phyloP scores from a whole-genome alignment of 2,888 invertebrate species.

The Yponomeuta cagnagella region DNA sequence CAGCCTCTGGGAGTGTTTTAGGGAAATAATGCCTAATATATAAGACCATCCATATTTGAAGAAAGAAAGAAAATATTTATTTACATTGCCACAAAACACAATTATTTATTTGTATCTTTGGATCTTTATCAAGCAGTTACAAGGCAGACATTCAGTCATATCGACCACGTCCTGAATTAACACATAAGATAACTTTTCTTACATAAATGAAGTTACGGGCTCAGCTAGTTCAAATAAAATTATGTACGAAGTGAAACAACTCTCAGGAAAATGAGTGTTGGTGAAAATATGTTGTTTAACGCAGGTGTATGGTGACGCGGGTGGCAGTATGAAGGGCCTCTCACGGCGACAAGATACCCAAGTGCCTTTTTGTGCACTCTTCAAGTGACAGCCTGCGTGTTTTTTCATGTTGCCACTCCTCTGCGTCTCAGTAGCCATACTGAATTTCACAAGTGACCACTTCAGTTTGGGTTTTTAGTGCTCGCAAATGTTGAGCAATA shows the following conservation, averaged over 20 bases:
- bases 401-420: conserved; percentile 26
- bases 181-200: too few relatives aligned
- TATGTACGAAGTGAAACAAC: neutral
- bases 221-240: too few relatives aligned
- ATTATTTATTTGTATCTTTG: too few relatives aligned
- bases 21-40: too few relatives aligned
- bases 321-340: conserved; percentile 31
- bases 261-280: neutral
- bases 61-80: too few relatives aligned
- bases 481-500: neutral
- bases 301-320: conserved; percentile 21
- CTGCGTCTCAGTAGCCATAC: neutral
- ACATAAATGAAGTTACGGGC: too few relatives aligned
- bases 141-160: too few relatives aligned
- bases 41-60: too few relatives aligned
- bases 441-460: conserved; percentile 8
- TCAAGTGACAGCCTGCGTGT: conserved; percentile 27
- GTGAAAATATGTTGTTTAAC: neutral
- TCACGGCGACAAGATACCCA: conserved; percentile 36
- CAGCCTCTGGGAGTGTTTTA: too few relatives aligned
- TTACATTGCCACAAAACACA: too few relatives aligned
- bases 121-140: too few relatives aligned
- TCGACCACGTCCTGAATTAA: too few relatives aligned
- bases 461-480: neutral
- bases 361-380: conserved; percentile 41